Base-by-base conservation (phyloP, 2,888 invertebrate genomes). In the Drosophila meridiana region DNA sequence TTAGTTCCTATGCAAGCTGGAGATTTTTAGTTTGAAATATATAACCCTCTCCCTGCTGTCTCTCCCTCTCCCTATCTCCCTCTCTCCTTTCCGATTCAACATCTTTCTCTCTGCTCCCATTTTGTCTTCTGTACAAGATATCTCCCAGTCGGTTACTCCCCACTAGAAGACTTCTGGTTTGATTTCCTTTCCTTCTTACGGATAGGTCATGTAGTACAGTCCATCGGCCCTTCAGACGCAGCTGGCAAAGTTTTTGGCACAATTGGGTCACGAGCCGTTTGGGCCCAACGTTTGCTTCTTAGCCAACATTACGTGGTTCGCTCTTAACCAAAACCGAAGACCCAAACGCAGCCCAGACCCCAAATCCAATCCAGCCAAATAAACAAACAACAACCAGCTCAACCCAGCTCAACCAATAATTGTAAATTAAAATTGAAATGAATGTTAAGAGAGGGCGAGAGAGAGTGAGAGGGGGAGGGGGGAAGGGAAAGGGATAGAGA, bases 351-450 rank as follows among this genome's bases (percentile, higher is more conserved):
- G 38, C 30, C 20, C 58, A 30, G 34, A 26, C 30, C 55, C 42
- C 45, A 48, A 59, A 59, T n/a, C 42, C 14, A 48, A 63, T 26
- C 45, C 62, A 28, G 57, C 57, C 40, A 63, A 48, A 47, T 48
- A 64, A 69, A 64, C 62, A 59, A 69, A 69, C 68, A 69, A 69
- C 68, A 75, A n/a, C 9, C n/a, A 38, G 13, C 48, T 13, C 52
- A 53, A 61, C 50, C 68, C 48, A 30, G 30, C 48, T 32, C 50
- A 65, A 70, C 80, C 82, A 80, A 89, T 86, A 86, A 87, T 86
- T 87, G 90, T 83, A 90, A 87, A 90, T 87, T 90, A 79, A 90
- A 90, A 90, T 86, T 86, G 69, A 88, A 90, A 78, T 75, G 74
- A 80, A 85, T 78, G 75, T 30, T 57, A 5, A 43, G n/a, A 50